Conservation (phyloP, 1,140 invertebrate species). For the Drosophila repletoides region DNA sequence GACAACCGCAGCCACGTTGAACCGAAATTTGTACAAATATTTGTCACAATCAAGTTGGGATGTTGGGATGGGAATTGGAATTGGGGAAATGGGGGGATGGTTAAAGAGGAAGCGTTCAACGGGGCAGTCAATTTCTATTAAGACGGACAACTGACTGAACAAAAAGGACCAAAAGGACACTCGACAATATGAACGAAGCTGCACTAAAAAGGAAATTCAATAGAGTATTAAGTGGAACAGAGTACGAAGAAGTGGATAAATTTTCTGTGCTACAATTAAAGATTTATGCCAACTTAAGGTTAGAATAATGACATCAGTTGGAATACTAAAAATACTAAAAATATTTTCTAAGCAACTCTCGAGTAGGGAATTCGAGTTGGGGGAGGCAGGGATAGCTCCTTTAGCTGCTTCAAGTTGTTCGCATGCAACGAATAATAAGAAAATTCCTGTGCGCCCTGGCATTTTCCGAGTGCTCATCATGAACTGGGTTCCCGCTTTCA, state of each 20-base stretch:
- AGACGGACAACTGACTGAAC: slow-evolving; percentile 27
- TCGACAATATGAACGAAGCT: slow-evolving; percentile 44
- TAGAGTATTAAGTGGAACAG: slow-evolving; percentile 52
- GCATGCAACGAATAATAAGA: slow-evolving; percentile 73
- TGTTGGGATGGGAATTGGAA: neutral
- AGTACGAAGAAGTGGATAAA: neutral
- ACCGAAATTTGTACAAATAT: slow-evolving; percentile 70
- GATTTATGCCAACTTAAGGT: slow-evolving; percentile 59
- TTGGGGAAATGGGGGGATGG: slow-evolving; percentile 17
- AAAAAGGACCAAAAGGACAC: slow-evolving; percentile 8
- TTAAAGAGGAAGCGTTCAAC: slow-evolving; percentile 36
- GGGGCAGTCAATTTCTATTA: slow-evolving; percentile 63
- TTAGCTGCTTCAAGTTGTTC: slow-evolving; percentile 17
- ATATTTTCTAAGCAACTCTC: slow-evolving; percentile 19
- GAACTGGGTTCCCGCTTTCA: neutral
- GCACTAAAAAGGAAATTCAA: slow-evolving; percentile 56
- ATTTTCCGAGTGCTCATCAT: slow-evolving; percentile 46
- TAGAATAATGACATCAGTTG: slow-evolving; percentile 65
- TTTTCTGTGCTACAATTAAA: slow-evolving; percentile 38
- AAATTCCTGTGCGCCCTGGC: slow-evolving; percentile 73
- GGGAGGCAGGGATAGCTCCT: no score
- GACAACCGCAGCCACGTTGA: slow-evolving; percentile 41
- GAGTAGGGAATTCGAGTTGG: no score
- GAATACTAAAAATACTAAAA: slow-evolving; percentile 11
- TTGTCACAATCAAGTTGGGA: slow-evolving; percentile 68